A percentile compares a stretch with the other conserved stretches of the same genome.
Evolutionary conservation across 2,113 vertebrate genomes (phyloP).

Genomic region (Notothenia coriiceps): DNA sequence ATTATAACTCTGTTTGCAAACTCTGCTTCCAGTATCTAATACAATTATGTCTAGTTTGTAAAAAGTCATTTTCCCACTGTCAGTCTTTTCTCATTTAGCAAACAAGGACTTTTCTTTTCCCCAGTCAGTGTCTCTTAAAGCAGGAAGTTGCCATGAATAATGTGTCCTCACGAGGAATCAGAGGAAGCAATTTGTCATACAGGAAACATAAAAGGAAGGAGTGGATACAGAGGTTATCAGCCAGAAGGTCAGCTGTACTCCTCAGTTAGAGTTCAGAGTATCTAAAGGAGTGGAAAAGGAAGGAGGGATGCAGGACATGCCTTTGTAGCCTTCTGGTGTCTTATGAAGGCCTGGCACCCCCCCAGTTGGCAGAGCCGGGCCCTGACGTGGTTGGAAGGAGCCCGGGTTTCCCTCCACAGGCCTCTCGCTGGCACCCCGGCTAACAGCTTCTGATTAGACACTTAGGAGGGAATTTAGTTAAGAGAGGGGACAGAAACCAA

Average conservation of each 20-base stretch:
- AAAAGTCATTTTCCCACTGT: no score
- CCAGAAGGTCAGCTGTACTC: conserved; percentile 27
- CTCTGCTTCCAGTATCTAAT: not conserved
- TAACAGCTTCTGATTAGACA: conserved; percentile 49
- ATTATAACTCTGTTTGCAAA: not conserved
- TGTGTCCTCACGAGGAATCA: conserved; percentile 3
- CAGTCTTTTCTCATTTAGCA: not conserved
- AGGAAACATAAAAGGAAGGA: conserved; percentile 32
- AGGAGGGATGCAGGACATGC: conserved; percentile 49
- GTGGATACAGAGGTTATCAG: conserved; percentile 40
- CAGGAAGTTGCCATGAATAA: conserved; percentile 2
- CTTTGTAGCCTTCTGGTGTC: conserved; percentile 66
- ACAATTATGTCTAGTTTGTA: not conserved
- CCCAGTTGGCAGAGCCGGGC: conserved; percentile 74
- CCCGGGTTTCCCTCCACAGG: conserved; percentile 67
- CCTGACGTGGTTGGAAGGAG: conserved; percentile 52
- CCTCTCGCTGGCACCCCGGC: conserved; percentile 68
- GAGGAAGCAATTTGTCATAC: conserved; percentile 20
- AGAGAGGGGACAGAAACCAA: conserved; percentile 17
- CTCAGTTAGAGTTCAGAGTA: conserved; percentile 26
- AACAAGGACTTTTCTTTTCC: not conserved
- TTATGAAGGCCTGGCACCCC: conserved; percentile 75
- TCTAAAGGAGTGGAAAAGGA: conserved; percentile 50
- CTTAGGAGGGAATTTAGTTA: conserved; percentile 35
- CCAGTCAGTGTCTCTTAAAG: conserved; percentile 1